Base-by-base conservation (phyloP, 2,797 vertebrate species). In the Acrossocheilus fasciatus region DNA sequence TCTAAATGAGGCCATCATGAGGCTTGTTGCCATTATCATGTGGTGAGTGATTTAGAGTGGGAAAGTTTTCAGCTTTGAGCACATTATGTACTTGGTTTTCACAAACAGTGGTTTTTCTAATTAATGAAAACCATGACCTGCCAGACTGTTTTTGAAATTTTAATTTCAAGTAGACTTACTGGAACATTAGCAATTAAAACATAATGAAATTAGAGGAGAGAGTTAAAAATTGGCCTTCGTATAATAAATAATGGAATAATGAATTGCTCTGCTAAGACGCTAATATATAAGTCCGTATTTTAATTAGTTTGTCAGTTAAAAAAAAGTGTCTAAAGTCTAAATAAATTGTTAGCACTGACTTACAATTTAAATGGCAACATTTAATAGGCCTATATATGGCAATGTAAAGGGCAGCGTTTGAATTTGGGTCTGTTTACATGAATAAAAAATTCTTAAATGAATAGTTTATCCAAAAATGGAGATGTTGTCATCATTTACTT, bases 1-100 rank as follows among this genome's bases (percentile, higher is more conserved):
- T 89, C 95, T 97, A 80, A 97, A 96, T 34, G 96, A 97, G 85
- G 96, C 95, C 91, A 96, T 97, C 88, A 97, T 97, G 96, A 95
- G 93, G 86, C 94, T 97, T 80, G 96, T 97, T 4, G 94, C 93
- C 75, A 95, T 96, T 85, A 96, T 97, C 87, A 97, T 97, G 96
- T 96, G 95, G 96, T 97, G 88, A 91, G 96, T 90, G 84, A 85
- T 68, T 54, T 43, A 77, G 6, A 26, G 45, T 3, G 59, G 45
- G 75, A 69, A 57, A 34, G 30, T n/a, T 76, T 62, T 64, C 72
- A 52, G 30, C 20, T 76, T 76, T 50, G 57, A 59, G 36, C 2
- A 41, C 20, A 15, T 59, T 79, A 54, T 4, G 15, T 20, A 45
- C 23, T 50, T 36, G 4, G 30, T 23, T 77, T 20, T 36, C 20